Evolutionary conservation across 2,113 vertebrate species (phyloP).

Genomic region (Columbina picui): DNA sequence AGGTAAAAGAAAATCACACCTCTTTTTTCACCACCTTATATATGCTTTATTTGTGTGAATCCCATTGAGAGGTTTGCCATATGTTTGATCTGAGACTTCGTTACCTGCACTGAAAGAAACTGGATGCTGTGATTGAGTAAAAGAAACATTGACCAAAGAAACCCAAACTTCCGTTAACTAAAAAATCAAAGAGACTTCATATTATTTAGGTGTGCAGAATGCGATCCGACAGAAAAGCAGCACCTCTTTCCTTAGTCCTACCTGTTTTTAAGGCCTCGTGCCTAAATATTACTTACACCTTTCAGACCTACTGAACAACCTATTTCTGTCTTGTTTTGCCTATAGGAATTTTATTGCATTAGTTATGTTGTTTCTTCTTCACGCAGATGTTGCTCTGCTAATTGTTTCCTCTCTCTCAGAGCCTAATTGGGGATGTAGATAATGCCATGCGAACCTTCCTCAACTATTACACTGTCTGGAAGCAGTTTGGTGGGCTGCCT

Average conservation of each 20-base stretch:
- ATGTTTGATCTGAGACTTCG: background rate
- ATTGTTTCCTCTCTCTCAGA: constrained; percentile 73
- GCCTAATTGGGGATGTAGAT: constrained; percentile 90
- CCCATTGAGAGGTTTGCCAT: background rate
- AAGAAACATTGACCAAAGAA: background rate
- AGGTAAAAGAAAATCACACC: background rate
- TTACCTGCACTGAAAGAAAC: background rate
- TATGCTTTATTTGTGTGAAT: background rate
- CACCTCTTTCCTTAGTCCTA: background rate
- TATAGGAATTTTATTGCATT: rapidly evolving
- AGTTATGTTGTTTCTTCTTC: background rate
- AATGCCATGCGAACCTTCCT: constrained; percentile 92
- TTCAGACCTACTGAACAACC: background rate
- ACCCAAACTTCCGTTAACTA: background rate
- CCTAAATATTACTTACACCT: background rate
- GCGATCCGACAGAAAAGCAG: background rate
- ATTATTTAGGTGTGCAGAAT: background rate
- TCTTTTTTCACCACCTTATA: background rate
- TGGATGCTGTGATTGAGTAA: background rate
- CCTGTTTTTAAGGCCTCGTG: background rate
- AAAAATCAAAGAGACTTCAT: background rate
- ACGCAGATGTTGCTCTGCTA: background rate
- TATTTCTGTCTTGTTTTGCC: background rate
- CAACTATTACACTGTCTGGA: constrained; percentile 98
- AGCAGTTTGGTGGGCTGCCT: constrained; percentile 95